Base-by-base conservation (phyloP, 2,888 invertebrate species). In the Drosophila anomalata region DNA sequence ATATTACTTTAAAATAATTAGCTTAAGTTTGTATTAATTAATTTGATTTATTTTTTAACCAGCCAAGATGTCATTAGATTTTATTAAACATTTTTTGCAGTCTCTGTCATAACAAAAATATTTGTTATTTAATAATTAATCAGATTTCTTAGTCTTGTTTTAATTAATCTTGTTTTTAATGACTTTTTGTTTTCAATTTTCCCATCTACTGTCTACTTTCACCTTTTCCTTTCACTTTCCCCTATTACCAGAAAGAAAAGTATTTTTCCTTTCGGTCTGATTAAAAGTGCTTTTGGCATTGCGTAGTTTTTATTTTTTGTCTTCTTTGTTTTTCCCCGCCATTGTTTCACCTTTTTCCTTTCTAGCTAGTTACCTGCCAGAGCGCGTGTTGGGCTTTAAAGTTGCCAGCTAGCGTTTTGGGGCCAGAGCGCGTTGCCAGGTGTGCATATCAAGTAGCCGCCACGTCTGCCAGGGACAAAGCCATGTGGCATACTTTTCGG, bases 391-490 rank as follows among this genome's bases (percentile, higher is more conserved):
- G 53, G 56, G 71, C 59, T 80, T 77, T 83, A 78, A 82, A 74
- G 61, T 68, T 72, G 31, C 24, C 47, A 24, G 31, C 42, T 7
- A 48, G 56, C 50, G 72, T 72, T 69, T 62, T 48, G 63, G 68
- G 47, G 50, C 55, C 44, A 67, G 48, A 66, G 62, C 59, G 66
- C 69, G 69, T 77, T 75, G 68, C 73, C 77, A 86, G 82, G 86
- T 86, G 77, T 74, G 86, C 82, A 86, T 86, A 83, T 80, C 77
- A 83, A 83, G 81, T 84, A 84, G 83, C 77, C 62, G 75, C 41
- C 76, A 52, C 67, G 69, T 72, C 65, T 62, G 74, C 51, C 50
- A 29, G 20, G 29, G 54, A 36, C 42, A 61, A 47, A 47, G 66
- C 67, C 67, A 44, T 68, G 69, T 52, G 47, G 70, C 56, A 61